Evolutionary conservation across 2,113 vertebrate species (phyloP).

Genomic region (Bubo blakistoni): DNA sequence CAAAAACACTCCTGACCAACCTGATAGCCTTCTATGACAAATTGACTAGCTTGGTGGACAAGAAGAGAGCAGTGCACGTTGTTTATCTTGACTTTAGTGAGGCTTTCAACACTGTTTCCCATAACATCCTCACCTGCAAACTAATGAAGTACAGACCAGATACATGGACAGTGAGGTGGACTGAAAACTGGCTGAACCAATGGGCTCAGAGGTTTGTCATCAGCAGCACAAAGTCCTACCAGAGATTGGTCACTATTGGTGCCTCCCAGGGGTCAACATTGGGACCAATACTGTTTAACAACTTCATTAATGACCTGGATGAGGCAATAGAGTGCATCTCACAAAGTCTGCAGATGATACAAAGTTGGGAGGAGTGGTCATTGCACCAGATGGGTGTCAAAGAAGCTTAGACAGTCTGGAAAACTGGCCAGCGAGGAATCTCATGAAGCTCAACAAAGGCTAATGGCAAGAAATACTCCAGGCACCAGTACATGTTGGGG

Average conservation of each 20-base stretch:
- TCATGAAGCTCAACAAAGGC: neutral
- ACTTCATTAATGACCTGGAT: neutral
- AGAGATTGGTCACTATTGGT: neutral
- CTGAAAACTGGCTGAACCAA: neutral
- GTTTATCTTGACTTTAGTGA: neutral
- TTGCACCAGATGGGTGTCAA: neutral
- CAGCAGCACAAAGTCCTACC: neutral
- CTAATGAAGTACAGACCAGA: neutral
- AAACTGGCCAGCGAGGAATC: neutral
- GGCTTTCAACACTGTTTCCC: neutral
- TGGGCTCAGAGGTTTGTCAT: neutral
- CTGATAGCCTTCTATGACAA: neutral
- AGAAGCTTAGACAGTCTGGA: neutral
- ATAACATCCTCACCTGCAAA: neutral
- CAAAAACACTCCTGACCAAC: neutral
- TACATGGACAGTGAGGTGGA: neutral
- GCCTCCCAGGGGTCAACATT: neutral
- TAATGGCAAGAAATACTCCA: neutral
- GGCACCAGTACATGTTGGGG: neutral
- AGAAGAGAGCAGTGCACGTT: neutral
- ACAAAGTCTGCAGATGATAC: neutral
- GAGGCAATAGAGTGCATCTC: neutral
- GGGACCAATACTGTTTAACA: neutral
- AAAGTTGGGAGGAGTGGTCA: neutral
- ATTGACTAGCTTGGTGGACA: neutral